Percentiles rank a stretch among this genome's conserved stretches.
These are phyloP conservation scores for Aphelinus atriplicis DNA, from an alignment of 1,140 invertebrate genomes.

Conservation along the genomic window DNA sequence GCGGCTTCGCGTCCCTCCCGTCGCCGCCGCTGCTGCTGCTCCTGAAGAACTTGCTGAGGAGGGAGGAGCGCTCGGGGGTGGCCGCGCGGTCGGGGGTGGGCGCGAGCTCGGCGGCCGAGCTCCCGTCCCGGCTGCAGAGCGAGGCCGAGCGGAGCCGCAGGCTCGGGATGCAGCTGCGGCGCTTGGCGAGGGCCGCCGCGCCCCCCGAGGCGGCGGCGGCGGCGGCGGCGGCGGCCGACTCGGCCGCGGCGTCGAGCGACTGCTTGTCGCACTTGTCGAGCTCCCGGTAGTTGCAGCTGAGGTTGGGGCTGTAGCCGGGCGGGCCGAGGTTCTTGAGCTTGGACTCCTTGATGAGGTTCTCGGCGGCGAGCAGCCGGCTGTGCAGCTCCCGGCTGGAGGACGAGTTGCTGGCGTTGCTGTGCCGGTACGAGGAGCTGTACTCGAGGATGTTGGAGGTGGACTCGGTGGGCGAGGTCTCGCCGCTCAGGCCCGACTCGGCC, in stretches of 20 bases:
- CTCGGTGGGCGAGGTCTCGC: slow-evolving; percentile 55
- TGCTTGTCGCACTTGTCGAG: slow-evolving; percentile 58
- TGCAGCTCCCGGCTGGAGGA: slow-evolving; percentile 14
- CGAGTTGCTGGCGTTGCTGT: slow-evolving; percentile 29
- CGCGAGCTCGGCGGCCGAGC: slow-evolving; percentile 43
- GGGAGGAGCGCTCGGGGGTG: slow-evolving; percentile 64
- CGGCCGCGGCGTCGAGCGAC: slow-evolving; percentile 48
- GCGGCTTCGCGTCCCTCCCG: slow-evolving; percentile 55
- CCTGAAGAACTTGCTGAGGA: slow-evolving; percentile 69
- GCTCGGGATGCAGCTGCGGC: slow-evolving; percentile 58
- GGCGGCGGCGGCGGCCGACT: slow-evolving; percentile 39
- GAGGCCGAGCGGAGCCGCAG: slow-evolving; percentile 57
- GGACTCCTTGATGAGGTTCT: slow-evolving; percentile 62
- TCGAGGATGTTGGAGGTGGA: slow-evolving; percentile 53
- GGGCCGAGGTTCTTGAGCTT: slow-evolving; percentile 54
- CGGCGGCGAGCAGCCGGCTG: slow-evolving; percentile 56
- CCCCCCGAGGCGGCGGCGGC: too few relatives aligned
- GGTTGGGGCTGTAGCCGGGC: slow-evolving; percentile 47
- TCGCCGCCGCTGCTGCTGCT: slow-evolving; percentile 55
- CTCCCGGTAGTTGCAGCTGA: slow-evolving; percentile 52
- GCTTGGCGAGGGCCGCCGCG: slow-evolving; percentile 40
- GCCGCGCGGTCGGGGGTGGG: background rate
- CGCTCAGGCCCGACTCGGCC: slow-evolving; percentile 49
- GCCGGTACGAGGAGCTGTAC: slow-evolving; percentile 42
- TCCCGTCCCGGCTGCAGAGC: slow-evolving; percentile 50